Evolutionary conservation across 2,797 vertebrate genomes (phyloP).

Genomic region (Molossus alvarezi): DNA sequence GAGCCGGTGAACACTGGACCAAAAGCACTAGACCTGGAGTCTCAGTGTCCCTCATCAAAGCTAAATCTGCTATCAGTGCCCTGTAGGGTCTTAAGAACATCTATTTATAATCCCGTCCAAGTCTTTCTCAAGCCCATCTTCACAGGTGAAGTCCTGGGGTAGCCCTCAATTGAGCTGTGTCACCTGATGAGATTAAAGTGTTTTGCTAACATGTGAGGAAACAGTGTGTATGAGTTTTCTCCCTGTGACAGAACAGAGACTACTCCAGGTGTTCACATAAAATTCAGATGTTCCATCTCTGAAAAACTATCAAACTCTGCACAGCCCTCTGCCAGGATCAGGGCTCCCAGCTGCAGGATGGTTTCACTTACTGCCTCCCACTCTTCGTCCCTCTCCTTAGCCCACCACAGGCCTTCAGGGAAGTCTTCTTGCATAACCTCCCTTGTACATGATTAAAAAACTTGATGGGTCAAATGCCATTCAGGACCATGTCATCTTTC

Average conservation of each 20-base stretch:
- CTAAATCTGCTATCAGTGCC: not conserved
- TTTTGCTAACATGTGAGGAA: not conserved
- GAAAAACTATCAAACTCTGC: slow-evolving; percentile 5
- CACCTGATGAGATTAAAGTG: not conserved
- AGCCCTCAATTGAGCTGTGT: not conserved
- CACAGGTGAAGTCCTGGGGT: not conserved
- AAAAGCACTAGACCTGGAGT: not conserved
- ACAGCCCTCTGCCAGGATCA: not conserved
- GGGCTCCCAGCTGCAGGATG: not conserved
- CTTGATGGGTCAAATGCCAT: not conserved
- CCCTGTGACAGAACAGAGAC: not conserved
- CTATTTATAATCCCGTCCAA: not conserved
- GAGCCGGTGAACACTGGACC: not conserved
- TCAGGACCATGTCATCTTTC: not conserved
- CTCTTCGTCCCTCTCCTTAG: too few species aligned
- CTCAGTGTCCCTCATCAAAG: not conserved
- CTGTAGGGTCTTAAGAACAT: not conserved
- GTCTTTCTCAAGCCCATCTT: not conserved
- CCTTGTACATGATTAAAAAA: not conserved
- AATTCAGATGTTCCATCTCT: slow-evolving; percentile 35
- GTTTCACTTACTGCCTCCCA: not conserved
- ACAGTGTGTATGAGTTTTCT: not conserved
- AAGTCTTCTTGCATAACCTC: not conserved
- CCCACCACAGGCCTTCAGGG: not conserved
- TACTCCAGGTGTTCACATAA: slow-evolving; percentile 46